Base-by-base conservation (phyloP, 2,888 invertebrate species). In the Orgyia antiqua region DNA sequence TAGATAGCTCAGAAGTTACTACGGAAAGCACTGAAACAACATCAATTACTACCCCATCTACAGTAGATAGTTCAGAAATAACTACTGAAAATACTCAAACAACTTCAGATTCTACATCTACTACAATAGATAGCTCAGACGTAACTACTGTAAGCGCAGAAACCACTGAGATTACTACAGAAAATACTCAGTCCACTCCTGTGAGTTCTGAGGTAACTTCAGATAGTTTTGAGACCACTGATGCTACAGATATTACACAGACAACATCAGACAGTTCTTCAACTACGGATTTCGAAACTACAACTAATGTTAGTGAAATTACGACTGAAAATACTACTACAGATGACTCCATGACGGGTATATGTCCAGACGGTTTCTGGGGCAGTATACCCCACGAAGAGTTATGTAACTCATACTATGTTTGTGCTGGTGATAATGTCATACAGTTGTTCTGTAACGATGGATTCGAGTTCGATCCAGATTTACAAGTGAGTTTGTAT, bases 391-490 rank as follows among this genome's bases (percentile, higher is more conserved):
- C 36, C 0, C 42, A 46, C 13, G 43, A 48, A 2, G 19, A 25
- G 2, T 15, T 20, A 0, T 46, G 45, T 6, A 32, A 33, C 3
- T 27, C 36, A 0, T 46, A 32, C 4, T 46, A 36, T 27, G 27
- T 37, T 25, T 74, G 73, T 31, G 34, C 54, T 0, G 60, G 48
- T 1, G 71, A 69, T 0, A 31, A 42, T 2, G 45, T 62, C 0
- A 39, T 62, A 3, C 51, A 45, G 6, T 26, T 68, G 0, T 48
- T 26, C 18, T 72, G 73, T 24, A 33, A 44, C 0, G 38, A 39
- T 4, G 64, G 58, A 2, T 57, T 56, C 9, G 70, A 72, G 30
- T 71, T 58, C 18, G 56, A 65, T 32, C 48, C 48, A 0, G 36
- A 24, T 4, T n/a, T 24, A 10, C 18, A 2, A 27, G 57, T 57